Percentiles rank a stretch among this genome's conserved stretches.
Conservation (phyloP, 2,113 vertebrate species). For the Phycodurus eques region DNA sequence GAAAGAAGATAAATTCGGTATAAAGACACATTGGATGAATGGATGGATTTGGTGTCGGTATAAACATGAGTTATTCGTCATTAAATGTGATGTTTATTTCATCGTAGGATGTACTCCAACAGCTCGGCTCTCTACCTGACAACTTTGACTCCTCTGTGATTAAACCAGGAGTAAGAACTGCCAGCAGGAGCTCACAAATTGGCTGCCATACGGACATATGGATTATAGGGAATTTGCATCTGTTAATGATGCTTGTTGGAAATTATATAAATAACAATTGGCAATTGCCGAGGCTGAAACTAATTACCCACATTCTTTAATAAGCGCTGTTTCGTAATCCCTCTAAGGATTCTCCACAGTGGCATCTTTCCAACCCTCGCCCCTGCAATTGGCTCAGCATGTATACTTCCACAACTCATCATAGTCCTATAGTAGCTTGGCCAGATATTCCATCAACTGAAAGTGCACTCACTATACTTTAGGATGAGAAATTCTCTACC, state of each 20-base stretch:
- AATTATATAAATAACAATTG: slow-evolving; percentile 58
- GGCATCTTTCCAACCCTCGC: slow-evolving; percentile 23
- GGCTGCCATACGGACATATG: slow-evolving; percentile 20
- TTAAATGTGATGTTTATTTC: slow-evolving; percentile 48
- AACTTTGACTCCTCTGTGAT: slow-evolving; percentile 27
- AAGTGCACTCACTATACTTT: neutral
- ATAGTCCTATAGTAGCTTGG: slow-evolving; percentile 17
- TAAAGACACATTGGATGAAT: slow-evolving; percentile 43
- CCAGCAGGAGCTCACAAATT: slow-evolving; percentile 20
- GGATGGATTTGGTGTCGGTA: slow-evolving; percentile 30
- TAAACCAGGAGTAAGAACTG: slow-evolving; percentile 35
- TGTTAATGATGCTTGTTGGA: slow-evolving; percentile 48
- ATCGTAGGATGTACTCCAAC: slow-evolving; percentile 20
- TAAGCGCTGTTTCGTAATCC: slow-evolving; percentile 47
- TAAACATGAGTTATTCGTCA: slow-evolving; percentile 51
- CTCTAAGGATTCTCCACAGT: slow-evolving; percentile 28
- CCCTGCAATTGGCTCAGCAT: slow-evolving; percentile 27
- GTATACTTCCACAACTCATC: slow-evolving; percentile 19
- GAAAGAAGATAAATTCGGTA: slow-evolving; percentile 50
- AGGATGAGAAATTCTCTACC: slow-evolving; percentile 1
- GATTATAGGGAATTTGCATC: slow-evolving; percentile 51
- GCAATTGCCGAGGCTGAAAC: slow-evolving; percentile 25
- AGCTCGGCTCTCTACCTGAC: slow-evolving; percentile 8
- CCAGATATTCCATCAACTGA: neutral
- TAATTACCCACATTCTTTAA: slow-evolving; percentile 56